A percentile compares a stretch with the other conserved stretches of the same genome.
Conservation (phyloP, 37 sponge, comb jelly and placozoan species). For the Cliona cf. orientalis region DNA sequence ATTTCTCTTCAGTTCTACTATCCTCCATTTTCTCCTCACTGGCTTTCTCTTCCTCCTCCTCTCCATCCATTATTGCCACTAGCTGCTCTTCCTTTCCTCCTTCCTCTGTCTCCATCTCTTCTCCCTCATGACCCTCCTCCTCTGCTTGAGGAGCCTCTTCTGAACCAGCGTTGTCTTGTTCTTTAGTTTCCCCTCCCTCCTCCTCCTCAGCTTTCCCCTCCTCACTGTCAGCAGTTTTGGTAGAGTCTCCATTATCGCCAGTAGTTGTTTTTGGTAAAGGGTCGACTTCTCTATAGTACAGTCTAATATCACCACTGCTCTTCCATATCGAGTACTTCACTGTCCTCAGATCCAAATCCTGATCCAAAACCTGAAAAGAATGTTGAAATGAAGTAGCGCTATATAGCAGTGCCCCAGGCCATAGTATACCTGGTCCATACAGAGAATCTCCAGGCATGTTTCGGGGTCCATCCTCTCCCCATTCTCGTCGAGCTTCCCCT, state of each 20-base stretch:
- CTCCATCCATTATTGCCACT: too few species aligned
- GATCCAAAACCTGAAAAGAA: conserved; percentile 73
- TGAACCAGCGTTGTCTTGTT: not conserved
- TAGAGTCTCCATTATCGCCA: not conserved
- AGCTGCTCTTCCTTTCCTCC: too few species aligned
- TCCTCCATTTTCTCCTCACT: too few species aligned
- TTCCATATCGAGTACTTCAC: conserved; percentile 90
- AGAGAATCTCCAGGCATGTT: conserved; percentile 39
- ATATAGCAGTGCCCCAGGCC: not conserved
- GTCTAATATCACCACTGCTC: conserved; percentile 82
- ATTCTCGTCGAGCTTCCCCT: conserved; percentile 16
- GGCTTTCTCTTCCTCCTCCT: not conserved
- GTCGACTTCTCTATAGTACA: conserved; percentile 67
- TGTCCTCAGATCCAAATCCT: conserved; percentile 87
- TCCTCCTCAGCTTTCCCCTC: not conserved
- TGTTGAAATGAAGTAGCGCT: not conserved
- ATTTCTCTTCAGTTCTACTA: too few species aligned
- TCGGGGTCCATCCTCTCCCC: conserved; percentile 19
- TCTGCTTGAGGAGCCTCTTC: not conserved
- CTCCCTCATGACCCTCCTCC: not conserved
- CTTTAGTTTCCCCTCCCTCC: not conserved
- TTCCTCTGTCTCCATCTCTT: not conserved
- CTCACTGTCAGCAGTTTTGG: not conserved
- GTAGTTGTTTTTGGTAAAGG: not conserved
- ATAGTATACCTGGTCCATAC: conserved; percentile 71